Evolutionary conservation across 2,113 vertebrate species (phyloP), one percentile per base, ranked within the genome.

Genomic region (Gymnobelideus leadbeateri): DNA sequence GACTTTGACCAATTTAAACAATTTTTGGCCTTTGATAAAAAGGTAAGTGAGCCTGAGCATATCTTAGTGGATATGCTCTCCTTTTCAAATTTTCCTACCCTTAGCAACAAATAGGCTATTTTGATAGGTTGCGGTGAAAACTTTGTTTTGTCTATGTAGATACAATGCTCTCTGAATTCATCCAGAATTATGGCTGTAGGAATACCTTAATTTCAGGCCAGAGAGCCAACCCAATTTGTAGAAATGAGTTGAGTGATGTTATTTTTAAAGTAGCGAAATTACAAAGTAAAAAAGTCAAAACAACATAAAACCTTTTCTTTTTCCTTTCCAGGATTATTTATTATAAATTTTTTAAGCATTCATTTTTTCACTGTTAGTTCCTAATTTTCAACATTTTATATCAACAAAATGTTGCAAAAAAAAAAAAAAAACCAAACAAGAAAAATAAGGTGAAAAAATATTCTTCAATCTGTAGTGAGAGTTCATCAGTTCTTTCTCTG

Each of bases 11-110:
- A 96, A 7, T 97, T 99, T 61, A 98, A 99, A 54, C 99, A 99
- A 96, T 99, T 99, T 97, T 98, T 99, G 68, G 98, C 98, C 55
- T 99, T 99, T 90, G 99, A 99, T 98, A 98, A 99, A 89, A 99
- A 99, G 99, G 99, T 99, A 97, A 98, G 98, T 97, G 89, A 91
- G 68, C 43, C 26, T 10, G 3, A 37, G 4, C 0, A 89, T 49
- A 25, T 49, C 25, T 37, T 24, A 51, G 51, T 46, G 53, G 43
- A 28, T 46, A 92, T 90, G 19, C 19, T 91, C 10, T 5, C n/a
- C 1, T 96, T 93, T 92, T 43, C 84, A 37, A 21, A 54, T 55
- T 84, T 8, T 51, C 52, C 16, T 31, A 0, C n/a, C 24, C 2
- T 1, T 93, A 37, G 54, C 92, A 92, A 47, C 53, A 61, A 54